phyloP scores from a whole-genome alignment of 2,113 vertebrate species.

The Balaenoptera acutorostrata region DNA sequence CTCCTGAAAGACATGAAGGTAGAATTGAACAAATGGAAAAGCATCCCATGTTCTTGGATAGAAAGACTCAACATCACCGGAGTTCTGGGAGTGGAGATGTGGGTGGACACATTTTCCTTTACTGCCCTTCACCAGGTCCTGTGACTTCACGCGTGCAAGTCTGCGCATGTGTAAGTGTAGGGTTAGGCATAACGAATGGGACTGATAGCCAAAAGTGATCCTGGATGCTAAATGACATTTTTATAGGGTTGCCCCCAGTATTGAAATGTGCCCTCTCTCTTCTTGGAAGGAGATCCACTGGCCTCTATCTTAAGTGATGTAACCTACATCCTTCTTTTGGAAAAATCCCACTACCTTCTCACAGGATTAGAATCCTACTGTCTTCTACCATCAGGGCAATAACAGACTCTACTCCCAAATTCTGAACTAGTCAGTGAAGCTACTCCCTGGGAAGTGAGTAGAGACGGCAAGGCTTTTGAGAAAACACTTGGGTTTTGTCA shows the following conservation, averaged over 20 bases:
- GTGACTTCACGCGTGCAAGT: neutral
- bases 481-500: neutral
- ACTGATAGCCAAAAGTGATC: neutral
- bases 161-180: neutral
- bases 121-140: neutral
- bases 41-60: neutral
- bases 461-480: too few species aligned
- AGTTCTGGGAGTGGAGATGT: rapidly evolving
- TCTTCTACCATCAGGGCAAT: neutral
- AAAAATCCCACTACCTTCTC: neutral
- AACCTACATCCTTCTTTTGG: neutral
- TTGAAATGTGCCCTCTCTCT: neutral
- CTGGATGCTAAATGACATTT: neutral
- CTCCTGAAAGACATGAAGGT: neutral
- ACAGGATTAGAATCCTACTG: neutral
- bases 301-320: neutral
- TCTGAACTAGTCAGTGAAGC: neutral
- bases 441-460: neutral
- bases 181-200: too few species aligned
- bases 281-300: neutral
- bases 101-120: neutral
- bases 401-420: neutral
- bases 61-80: neutral
- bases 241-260: too few species aligned
- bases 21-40: neutral